A percentile compares a stretch with the other conserved stretches of the same genome.
phyloP scores from a whole-genome alignment of 2,797 vertebrate genomes.

The Arnoldichthys spilopterus region DNA sequence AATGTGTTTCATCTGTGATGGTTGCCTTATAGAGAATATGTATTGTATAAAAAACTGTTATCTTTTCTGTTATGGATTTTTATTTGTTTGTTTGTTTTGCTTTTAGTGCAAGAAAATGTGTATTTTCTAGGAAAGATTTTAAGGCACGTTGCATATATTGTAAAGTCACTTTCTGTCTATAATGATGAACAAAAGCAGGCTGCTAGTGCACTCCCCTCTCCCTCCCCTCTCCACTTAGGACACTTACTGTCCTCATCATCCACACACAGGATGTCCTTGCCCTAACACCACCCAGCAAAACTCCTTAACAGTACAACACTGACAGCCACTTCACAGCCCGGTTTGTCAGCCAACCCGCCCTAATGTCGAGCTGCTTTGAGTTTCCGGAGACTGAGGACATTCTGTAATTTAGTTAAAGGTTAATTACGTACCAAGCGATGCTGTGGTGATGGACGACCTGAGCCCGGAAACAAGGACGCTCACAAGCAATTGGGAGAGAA shows the following conservation, averaged over 20 bases:
- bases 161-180: conserved; percentile 15
- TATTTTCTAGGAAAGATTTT: not conserved
- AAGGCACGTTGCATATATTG: not conserved
- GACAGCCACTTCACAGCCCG: not conserved
- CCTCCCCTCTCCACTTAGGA: conserved; percentile 37
- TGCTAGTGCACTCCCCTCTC: conserved; percentile 18
- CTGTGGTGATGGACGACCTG: conserved; percentile 74
- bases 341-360: not conserved
- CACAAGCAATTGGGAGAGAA: conserved; percentile 81
- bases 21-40: not conserved
- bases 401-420: not conserved
- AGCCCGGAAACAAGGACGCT: conserved; percentile 77
- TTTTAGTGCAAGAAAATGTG: not conserved
- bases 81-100: too few relatives aligned
- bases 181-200: conserved; percentile 8
- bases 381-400: not conserved
- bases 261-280: conserved; percentile 49
- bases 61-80: not conserved
- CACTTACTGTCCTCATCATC: conserved; percentile 41
- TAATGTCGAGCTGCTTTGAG: not conserved
- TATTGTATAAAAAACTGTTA: not conserved
- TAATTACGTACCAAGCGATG: conserved; percentile 85
- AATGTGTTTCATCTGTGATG: not conserved
- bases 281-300: conserved; percentile 20
- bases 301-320: not conserved